A percentile compares a stretch with the other conserved stretches of the same genome.
These are phyloP conservation scores for Parotocinclus haroldoi DNA, from an alignment of 2,797 vertebrate species.

Conservation along the genomic window DNA sequence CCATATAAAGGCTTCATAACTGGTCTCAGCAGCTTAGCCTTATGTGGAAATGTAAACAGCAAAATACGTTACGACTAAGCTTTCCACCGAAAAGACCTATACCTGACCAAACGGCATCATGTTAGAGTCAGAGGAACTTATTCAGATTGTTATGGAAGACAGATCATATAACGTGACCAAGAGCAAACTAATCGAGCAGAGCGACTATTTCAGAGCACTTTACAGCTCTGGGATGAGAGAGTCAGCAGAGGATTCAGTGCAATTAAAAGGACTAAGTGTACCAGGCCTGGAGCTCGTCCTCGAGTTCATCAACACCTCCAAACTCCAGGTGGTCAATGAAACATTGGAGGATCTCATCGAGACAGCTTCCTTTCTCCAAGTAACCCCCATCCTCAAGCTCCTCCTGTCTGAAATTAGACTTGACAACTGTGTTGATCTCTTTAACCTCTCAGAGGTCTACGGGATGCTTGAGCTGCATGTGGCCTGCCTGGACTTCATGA, in stretches of 20 bases:
- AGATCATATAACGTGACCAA: slow-evolving; percentile 86
- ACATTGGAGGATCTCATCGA: slow-evolving; percentile 87
- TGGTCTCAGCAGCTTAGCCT: slow-evolving; percentile 13
- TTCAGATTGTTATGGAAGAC: slow-evolving; percentile 85
- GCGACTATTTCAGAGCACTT: slow-evolving; percentile 92
- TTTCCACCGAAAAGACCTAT: too few species aligned
- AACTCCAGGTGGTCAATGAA: slow-evolving; percentile 76
- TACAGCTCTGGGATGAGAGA: slow-evolving; percentile 97
- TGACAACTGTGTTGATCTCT: slow-evolving; percentile 87
- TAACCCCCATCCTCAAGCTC: slow-evolving; percentile 84
- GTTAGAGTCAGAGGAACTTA: slow-evolving; percentile 75
- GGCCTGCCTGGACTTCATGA: slow-evolving; percentile 86
- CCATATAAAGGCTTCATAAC: slow-evolving; percentile 72
- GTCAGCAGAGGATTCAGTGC: slow-evolving; percentile 78
- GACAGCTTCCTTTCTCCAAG: slow-evolving; percentile 89
- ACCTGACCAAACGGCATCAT: slow-evolving; percentile 50
- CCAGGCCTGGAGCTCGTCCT: slow-evolving; percentile 87
- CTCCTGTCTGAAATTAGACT: slow-evolving; percentile 80
- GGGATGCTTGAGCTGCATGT: slow-evolving; percentile 82
- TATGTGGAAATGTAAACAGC: slow-evolving; percentile 62
- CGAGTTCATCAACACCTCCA: slow-evolving; percentile 89
- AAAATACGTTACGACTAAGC: not conserved
- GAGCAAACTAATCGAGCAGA: slow-evolving; percentile 90
- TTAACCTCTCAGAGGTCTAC: slow-evolving; percentile 83
- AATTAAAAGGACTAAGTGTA: slow-evolving; percentile 87